Percentiles rank a stretch among this genome's conserved stretches.
These are phyloP conservation scores for Ondatra zibethicus DNA, from an alignment of 2,113 vertebrate genomes.

Conservation along the genomic window DNA sequence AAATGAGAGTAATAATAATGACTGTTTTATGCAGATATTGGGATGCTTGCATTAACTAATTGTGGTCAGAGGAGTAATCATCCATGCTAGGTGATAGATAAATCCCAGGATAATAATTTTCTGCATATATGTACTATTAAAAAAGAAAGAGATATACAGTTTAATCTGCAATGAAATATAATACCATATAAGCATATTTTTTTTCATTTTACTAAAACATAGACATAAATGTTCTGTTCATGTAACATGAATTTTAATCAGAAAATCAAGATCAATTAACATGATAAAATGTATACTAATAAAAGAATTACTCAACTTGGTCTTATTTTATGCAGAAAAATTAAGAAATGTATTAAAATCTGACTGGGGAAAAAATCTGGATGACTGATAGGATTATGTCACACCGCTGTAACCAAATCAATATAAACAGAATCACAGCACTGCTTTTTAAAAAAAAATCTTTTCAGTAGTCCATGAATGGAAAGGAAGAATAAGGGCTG, in stretches of 20 bases:
- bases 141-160: not conserved
- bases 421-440: not conserved
- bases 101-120: not conserved
- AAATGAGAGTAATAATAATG: not conserved
- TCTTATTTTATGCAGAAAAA: not conserved
- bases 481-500: not conserved
- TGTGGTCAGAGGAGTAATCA: not conserved
- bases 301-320: not conserved
- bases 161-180: not conserved
- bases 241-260: not conserved
- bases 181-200: not conserved
- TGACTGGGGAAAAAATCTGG: not conserved
- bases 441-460: not conserved
- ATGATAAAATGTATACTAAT: constrained; percentile 47
- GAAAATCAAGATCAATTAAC: not conserved
- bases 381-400: not conserved
- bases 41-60: not conserved
- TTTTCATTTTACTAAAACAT: not conserved
- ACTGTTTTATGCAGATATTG: not conserved
- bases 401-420: not conserved
- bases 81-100: not conserved
- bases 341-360: constrained; percentile 29
- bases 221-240: not conserved
- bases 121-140: not conserved
- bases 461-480: not conserved